Conservation (phyloP, 2,888 invertebrate genomes). For the Ormyrus nitidulus region DNA sequence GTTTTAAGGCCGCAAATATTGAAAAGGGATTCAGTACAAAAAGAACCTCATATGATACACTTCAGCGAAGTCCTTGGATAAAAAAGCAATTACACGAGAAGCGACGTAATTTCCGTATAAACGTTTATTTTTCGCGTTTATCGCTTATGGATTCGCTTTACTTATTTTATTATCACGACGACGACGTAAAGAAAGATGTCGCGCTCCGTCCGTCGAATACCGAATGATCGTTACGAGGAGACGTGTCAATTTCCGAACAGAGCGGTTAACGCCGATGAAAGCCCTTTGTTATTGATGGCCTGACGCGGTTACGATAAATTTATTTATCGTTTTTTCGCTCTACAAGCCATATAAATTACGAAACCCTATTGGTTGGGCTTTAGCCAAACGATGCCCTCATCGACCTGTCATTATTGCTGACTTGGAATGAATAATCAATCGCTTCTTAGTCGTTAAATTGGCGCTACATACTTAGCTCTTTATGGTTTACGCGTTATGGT, state of each 20-base stretch:
- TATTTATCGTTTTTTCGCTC: slow-evolving; percentile 34
- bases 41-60: no score
- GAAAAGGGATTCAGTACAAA: no score
- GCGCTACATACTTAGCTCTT: no score
- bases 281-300: slow-evolving; percentile 36
- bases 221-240: slow-evolving; percentile 35
- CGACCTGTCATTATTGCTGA: no score
- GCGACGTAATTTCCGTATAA: no score
- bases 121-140: not conserved
- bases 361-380: not conserved
- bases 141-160: slow-evolving; percentile 1
- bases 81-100: no score
- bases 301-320: slow-evolving; percentile 16
- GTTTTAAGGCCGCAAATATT: no score
- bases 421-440: no score
- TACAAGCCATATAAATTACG: slow-evolving; percentile 23
- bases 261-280: slow-evolving; percentile 5
- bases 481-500: no score
- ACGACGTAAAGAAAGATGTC: slow-evolving; percentile 33
- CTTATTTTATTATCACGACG: slow-evolving; percentile 29
- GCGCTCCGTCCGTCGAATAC: slow-evolving; percentile 30
- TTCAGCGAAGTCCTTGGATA: no score
- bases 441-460: no score
- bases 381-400: no score
- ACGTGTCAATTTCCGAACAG: slow-evolving; percentile 49